Percentiles rank a stretch among this genome's conserved stretches.
phyloP scores from a whole-genome alignment of 2,888 invertebrate species.

The Xanthia icteritia region DNA sequence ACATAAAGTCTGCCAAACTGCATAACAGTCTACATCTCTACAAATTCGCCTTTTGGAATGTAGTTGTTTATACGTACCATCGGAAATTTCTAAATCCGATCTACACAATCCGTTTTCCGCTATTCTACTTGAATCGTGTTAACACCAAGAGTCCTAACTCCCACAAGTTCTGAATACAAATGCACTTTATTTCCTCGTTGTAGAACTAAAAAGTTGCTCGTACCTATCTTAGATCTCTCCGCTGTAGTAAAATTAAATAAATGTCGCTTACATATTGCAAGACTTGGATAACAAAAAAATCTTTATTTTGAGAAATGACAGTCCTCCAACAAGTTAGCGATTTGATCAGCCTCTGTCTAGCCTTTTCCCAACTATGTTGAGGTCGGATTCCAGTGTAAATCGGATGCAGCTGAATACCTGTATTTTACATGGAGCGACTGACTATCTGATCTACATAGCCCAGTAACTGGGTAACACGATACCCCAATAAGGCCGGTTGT shows the following conservation, averaged over 20 bases:
- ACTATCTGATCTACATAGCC: too few species aligned
- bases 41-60: conserved; percentile 1
- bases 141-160: conserved; percentile 16
- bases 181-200: conserved; percentile 31
- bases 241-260: neutral
- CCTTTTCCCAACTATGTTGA: neutral
- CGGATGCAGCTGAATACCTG: neutral
- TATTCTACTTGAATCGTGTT: conserved; percentile 25
- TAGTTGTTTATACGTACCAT: conserved; percentile 15
- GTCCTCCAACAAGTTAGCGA: neutral
- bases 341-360: neutral
- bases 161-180: conserved; percentile 38
- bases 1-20: too few species aligned
- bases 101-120: conserved; percentile 18
- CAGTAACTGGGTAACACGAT: neutral
- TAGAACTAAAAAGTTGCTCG: conserved; percentile 15
- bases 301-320: too few species aligned
- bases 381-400: too few species aligned
- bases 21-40: too few species aligned
- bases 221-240: neutral
- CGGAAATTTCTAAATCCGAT: conserved; percentile 30
- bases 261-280: neutral
- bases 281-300: neutral
- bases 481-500: neutral
- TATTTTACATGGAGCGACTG: neutral